Base-by-base conservation (phyloP, 2,797 vertebrate genomes). In the Mormyrus hasselquistii region DNA sequence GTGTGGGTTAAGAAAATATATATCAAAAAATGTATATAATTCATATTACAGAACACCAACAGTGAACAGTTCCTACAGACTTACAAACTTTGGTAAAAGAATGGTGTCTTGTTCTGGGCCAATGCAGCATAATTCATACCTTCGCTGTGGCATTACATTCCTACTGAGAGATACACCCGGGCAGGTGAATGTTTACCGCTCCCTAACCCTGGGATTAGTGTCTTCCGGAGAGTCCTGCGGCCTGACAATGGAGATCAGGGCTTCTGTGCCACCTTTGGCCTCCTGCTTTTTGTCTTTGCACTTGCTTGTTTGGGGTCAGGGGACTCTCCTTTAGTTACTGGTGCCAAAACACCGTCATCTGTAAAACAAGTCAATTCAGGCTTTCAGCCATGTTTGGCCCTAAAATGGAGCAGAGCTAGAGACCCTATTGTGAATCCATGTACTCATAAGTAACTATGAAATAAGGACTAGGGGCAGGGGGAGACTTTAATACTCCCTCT, bases 181-280 rank as follows among this genome's bases (percentile, higher is more conserved):
- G 38, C 53, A 53, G 9, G 50, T 16, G 49, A 86, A 22, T 16
- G 3, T 9, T 50, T 53, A 16, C 12, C 34, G 22, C n/a, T 53
- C 12, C 12, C 10, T 53, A 38, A n/a, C 53, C n/a, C 19, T 44
- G 86, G 19, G 25, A 16, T 41, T 55, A 19, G 34, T 59, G 55
- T 44, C 38, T 34, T 44, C 55, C 29, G 19, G 14, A 47, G 57
- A 62, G 44, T 49, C 38, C 12, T 14, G n/a, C 0, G 5, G 34
- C 22, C 41, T 65, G 41, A 85, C 44, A 29, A 3, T 29, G 87
- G 73, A 52, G 38, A 86, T 95, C 90, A 94, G 19, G 47, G 91
- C 91, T 95, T 95, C 91, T 92, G 94, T 52, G 90, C 89, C 57
- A 89, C 92, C 90, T 88, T 94, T 53, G 44, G 65, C 34, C 29